Conservation (phyloP, 1,140 invertebrate species). For the Euglossa dilemma region DNA sequence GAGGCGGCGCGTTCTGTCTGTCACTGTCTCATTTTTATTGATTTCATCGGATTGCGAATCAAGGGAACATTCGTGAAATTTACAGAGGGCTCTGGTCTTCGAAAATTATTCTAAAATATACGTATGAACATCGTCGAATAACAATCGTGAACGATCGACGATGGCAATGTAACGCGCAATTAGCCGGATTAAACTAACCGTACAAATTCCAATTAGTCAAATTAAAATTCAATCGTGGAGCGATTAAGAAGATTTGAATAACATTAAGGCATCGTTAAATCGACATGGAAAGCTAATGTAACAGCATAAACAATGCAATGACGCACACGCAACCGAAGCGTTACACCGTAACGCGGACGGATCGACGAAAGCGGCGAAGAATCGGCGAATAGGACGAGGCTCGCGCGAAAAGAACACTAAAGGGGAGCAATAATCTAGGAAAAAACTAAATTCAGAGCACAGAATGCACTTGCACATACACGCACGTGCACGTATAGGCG, state of each 20-base stretch:
- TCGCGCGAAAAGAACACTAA: neutral
- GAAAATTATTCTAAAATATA: neutral
- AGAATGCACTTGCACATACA: conserved; percentile 30
- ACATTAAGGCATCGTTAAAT: neutral
- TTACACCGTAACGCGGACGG: neutral
- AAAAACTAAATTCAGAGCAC: conserved; percentile 13
- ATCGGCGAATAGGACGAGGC: neutral
- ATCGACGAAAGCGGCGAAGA: neutral
- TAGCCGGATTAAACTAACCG: neutral
- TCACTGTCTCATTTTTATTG: neutral
- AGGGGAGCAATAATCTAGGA: neutral
- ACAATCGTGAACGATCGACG: neutral
- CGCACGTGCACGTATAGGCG: conserved; percentile 31
- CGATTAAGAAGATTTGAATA: neutral
- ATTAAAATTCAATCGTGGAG: conserved; percentile 4
- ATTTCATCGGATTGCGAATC: neutral
- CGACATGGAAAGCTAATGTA: neutral
- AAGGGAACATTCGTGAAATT: neutral
- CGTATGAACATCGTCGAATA: neutral
- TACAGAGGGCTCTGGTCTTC: neutral
- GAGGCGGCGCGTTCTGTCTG: neutral
- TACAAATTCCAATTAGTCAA: neutral
- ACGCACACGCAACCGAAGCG: conserved; percentile 2
- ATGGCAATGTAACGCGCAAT: neutral
- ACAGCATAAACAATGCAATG: conserved; percentile 13